These are phyloP conservation scores for Paramormyrops hopkinsi DNA, from an alignment of 2,797 vertebrate genomes.

Conservation along the genomic window DNA sequence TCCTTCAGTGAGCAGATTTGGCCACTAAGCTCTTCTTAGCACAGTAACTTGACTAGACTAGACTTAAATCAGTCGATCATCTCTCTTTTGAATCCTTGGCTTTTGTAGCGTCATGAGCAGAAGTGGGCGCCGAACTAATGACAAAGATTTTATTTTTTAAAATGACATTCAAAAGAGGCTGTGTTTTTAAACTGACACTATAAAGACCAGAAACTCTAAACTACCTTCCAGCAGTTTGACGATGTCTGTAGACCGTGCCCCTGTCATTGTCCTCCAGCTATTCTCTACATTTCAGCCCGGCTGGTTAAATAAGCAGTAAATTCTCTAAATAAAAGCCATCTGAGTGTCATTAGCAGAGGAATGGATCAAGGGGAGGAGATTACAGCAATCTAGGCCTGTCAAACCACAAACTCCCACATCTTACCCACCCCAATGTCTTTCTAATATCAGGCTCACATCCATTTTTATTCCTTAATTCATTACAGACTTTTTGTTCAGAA, in stretches of 20 bases:
- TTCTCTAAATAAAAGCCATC: not conserved
- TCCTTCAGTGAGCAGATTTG: not conserved
- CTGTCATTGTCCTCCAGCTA: not conserved
- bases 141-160: not conserved
- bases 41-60: not conserved
- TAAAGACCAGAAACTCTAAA: not conserved
- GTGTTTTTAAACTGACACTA: not conserved
- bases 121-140: not conserved
- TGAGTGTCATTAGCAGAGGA: slow-evolving; percentile 7
- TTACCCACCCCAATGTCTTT: not conserved
- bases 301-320: slow-evolving; percentile 3
- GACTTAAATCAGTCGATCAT: not conserved
- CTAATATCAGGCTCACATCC: not conserved
- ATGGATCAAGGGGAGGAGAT: not conserved
- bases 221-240: not conserved
- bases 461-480: slow-evolving; percentile 3
- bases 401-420: not conserved
- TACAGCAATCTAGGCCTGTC: not conserved
- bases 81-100: not conserved
- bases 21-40: not conserved
- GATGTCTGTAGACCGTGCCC: not conserved
- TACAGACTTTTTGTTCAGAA: not conserved
- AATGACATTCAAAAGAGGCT: not conserved
- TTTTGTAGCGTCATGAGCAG: not conserved
- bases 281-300: not conserved